These are phyloP conservation scores for Fulica atra DNA, from an alignment of 2,113 vertebrate genomes.

Conservation along the genomic window DNA sequence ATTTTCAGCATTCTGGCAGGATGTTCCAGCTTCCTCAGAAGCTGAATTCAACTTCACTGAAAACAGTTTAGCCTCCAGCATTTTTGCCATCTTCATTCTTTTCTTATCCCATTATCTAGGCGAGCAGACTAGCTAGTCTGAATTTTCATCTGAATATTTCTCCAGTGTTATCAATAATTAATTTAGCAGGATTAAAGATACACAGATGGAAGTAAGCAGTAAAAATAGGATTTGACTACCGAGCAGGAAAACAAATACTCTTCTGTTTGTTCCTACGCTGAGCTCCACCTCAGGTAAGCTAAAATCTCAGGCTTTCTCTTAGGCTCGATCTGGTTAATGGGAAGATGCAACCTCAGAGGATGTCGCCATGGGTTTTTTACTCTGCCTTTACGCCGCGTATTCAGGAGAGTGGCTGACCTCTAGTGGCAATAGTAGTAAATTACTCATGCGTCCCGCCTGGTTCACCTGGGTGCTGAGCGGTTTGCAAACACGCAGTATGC, in stretches of 20 bases:
- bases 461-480: background rate
- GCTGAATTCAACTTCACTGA: background rate
- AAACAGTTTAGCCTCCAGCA: background rate
- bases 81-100: background rate
- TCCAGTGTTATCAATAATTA: background rate
- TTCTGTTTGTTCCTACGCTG: background rate
- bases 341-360: background rate
- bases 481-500: accelerated
- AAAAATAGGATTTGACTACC: background rate
- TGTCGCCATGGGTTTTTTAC: background rate
- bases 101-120: background rate
- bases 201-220: background rate
- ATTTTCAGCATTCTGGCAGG: background rate
- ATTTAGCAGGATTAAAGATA: background rate
- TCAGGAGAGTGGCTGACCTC: constrained; percentile 43
- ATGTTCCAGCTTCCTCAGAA: background rate
- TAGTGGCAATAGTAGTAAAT: background rate
- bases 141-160: background rate
- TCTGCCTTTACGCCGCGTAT: background rate
- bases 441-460: background rate
- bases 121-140: background rate
- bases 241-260: background rate
- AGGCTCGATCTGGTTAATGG: background rate
- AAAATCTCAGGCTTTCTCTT: background rate
- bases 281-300: background rate